Percentiles rank a stretch among this genome's conserved stretches.
phyloP scores from a whole-genome alignment of 1,140 invertebrate genomes.

The Metaphire vulgaris region DNA sequence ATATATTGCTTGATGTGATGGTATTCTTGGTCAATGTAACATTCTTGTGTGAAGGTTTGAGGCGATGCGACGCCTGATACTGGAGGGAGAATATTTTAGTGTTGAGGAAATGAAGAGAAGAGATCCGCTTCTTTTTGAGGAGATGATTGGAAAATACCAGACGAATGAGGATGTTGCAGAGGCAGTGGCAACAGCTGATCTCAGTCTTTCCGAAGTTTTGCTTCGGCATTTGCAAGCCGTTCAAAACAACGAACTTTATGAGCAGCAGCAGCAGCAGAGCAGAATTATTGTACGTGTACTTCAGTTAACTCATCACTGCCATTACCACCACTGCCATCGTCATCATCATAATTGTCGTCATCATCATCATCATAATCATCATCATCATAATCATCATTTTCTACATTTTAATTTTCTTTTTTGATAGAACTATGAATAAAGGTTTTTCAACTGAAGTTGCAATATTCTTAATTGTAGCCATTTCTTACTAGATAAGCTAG shows the following conservation, averaged over 20 bases:
- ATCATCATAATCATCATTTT: too few relatives aligned
- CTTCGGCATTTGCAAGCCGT: slow-evolving; percentile 56
- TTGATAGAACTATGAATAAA: background rate
- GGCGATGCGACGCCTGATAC: slow-evolving; percentile 68
- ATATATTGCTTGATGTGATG: too few relatives aligned
- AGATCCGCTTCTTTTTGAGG: slow-evolving; percentile 80
- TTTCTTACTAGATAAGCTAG: background rate
- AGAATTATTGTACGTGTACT: background rate
- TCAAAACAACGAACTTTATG: slow-evolving; percentile 58
- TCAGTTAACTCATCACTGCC: background rate
- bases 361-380: too few relatives aligned
- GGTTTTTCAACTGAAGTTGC: background rate
- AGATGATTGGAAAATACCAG: slow-evolving; percentile 76
- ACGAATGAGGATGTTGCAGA: slow-evolving; percentile 65
- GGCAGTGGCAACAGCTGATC: slow-evolving; percentile 40
- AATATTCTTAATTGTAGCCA: background rate
- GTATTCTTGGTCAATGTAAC: too few relatives aligned
- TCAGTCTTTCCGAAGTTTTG: slow-evolving; percentile 50
- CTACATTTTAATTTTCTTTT: too few relatives aligned
- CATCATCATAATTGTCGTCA: too few relatives aligned
- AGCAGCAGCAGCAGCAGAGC: slow-evolving; percentile 59
- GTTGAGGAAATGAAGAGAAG: slow-evolving; percentile 86
- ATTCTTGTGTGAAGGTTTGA: slow-evolving; percentile 72
- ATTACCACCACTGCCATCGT: background rate
- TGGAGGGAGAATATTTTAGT: slow-evolving; percentile 72